Percentiles rank a stretch among this genome's conserved stretches.
phyloP scores from a whole-genome alignment of 1,140 invertebrate genomes.

The Hycleus phaleratus region DNA sequence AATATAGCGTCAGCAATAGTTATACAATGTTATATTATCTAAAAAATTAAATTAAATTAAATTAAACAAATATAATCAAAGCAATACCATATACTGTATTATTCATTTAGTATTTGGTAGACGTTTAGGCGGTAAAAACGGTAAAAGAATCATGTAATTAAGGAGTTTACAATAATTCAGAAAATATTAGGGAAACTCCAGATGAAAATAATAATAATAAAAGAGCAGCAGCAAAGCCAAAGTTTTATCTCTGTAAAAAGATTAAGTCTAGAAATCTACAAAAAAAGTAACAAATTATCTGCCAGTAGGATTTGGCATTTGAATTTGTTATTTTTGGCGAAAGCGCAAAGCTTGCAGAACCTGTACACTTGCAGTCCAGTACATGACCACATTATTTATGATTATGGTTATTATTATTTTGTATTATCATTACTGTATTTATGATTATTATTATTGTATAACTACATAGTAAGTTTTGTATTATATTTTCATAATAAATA shows the following conservation, averaged over 20 bases:
- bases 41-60: slow-evolving; percentile 24
- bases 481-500: slow-evolving; percentile 63
- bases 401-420: slow-evolving; percentile 30
- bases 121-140: not conserved
- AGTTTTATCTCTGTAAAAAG: too few species aligned
- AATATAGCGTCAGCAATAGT: slow-evolving; percentile 42
- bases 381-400: slow-evolving; percentile 38
- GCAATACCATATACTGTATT: slow-evolving; percentile 37
- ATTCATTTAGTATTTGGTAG: slow-evolving; percentile 31
- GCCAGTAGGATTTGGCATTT: too few species aligned
- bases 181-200: too few species aligned
- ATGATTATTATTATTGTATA: slow-evolving; percentile 48
- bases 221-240: slow-evolving; percentile 1
- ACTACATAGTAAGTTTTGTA: slow-evolving; percentile 60
- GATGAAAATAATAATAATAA: too few species aligned
- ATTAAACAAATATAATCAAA: slow-evolving; percentile 34
- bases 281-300: too few species aligned
- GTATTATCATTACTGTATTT: slow-evolving; percentile 12
- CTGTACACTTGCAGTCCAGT: slow-evolving; percentile 40
- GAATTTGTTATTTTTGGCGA: not conserved
- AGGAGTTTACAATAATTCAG: slow-evolving; percentile 1
- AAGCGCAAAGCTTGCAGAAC: slow-evolving; percentile 29
- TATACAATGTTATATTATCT: slow-evolving; percentile 26
- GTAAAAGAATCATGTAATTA: too few species aligned
- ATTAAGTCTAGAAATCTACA: too few species aligned